These are phyloP conservation scores for Misgurnus mizolepis DNA, from an alignment of 2,113 vertebrate species.

Conservation along the genomic window DNA sequence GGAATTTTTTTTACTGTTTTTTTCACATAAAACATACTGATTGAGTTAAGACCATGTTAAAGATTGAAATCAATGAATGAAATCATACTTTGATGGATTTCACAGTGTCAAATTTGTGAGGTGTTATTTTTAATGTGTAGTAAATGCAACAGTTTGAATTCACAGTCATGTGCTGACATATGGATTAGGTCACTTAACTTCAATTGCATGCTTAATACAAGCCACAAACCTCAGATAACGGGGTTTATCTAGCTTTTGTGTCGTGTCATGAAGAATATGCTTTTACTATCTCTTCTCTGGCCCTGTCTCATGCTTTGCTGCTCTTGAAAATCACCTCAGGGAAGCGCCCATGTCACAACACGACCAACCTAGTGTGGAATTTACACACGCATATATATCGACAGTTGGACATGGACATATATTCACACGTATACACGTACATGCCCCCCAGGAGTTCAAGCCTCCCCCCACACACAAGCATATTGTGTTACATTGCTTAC, in stretches of 20 bases:
- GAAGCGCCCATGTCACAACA: constrained; percentile 65
- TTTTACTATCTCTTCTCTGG: background rate
- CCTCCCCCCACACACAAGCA: background rate
- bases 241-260: background rate
- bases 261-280: background rate
- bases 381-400: constrained; percentile 35
- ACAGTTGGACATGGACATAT: background rate
- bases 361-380: constrained; percentile 64
- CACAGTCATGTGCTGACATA: too few species aligned
- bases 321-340: constrained; percentile 37
- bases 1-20: too few species aligned
- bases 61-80: too few species aligned
- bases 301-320: constrained; percentile 40
- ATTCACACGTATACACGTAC: constrained; percentile 38
- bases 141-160: background rate
- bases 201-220: background rate
- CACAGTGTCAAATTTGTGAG: too few species aligned
- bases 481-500: background rate
- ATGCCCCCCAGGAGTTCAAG: background rate
- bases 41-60: too few species aligned
- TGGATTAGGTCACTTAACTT: background rate
- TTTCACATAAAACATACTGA: too few species aligned
- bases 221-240: background rate
- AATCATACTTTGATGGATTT: too few species aligned
- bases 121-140: background rate